phyloP scores from a whole-genome alignment of 2,888 invertebrate species.

The Pardosa pseudoannulata region DNA sequence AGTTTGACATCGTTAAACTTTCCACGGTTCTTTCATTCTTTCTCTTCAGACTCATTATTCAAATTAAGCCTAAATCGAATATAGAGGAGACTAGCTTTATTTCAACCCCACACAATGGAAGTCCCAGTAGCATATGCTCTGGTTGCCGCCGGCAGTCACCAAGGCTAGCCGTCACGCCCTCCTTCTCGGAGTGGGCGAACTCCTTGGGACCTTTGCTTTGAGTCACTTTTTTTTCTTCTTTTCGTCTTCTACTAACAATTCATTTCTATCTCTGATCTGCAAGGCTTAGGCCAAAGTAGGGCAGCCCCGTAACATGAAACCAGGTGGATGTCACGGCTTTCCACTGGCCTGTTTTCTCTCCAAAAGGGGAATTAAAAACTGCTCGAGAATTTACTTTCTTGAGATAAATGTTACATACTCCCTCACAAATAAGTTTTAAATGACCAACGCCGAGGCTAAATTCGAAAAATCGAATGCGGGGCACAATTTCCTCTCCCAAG shows the following conservation, averaged over 20 bases:
- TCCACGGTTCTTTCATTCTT: too few species aligned
- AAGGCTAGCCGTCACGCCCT: conserved; percentile 47
- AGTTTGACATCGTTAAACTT: too few species aligned
- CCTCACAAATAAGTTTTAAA: too few species aligned
- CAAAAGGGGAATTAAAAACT: too few species aligned
- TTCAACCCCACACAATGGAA: background rate
- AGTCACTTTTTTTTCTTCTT: background rate
- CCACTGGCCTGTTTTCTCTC: too few species aligned
- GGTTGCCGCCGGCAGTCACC: conserved; percentile 16
- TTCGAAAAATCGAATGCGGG: too few species aligned
- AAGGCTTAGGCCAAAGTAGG: background rate
- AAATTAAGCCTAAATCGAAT: background rate
- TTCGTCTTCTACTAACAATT: background rate
- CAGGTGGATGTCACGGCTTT: background rate
- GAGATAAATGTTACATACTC: too few species aligned
- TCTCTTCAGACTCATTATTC: background rate
- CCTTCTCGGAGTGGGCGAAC: conserved; percentile 46
- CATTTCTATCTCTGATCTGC: background rate
- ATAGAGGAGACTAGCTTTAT: background rate
- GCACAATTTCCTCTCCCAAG: too few species aligned
- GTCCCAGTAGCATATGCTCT: background rate
- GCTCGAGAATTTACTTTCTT: too few species aligned
- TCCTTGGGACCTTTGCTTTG: conserved; percentile 1
- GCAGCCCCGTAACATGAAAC: background rate
- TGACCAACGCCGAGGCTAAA: too few species aligned